Evolutionary conservation across 2,113 vertebrate species (phyloP), one percentile per base, ranked within the genome.

Genomic region (Eolophus roseicapilla): DNA sequence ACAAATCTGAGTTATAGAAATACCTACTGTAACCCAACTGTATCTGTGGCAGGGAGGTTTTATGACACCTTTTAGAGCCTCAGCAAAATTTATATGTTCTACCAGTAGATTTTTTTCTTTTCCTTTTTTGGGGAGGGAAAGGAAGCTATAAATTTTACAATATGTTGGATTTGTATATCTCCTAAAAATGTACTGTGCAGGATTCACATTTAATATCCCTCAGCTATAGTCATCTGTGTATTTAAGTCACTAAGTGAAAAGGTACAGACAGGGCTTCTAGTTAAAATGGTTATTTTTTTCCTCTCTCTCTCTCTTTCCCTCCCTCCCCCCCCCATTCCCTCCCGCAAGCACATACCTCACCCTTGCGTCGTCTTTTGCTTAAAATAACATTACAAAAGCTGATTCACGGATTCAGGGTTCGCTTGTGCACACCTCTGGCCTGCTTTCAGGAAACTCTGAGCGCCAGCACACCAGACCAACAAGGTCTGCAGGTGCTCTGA

Each of bases 21-120:
- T 88, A 90, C 93, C 90, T 97, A 91, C 96, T 95, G 92, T 94
- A 96, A 96, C 60, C 96, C 96, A 97, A 97, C 95, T 95, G 84
- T 97, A 95, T 97, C 97, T 96, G 74, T 88, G 94, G 93, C 96
- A 98, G 92, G 93, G 92, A 96, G 95, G 62, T 96, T 98, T 98
- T 98, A 98, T 97, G 95, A 93, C 96, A 97, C 87, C 92, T 97
- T 98, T 98, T 97, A 97, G 96, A 97, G 95, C 94, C 97, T 94
- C 94, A 93, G 96, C 80, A 95, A 96, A 97, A 98, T 98, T 97
- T 98, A 97, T 98, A 96, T 89, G 84, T 97, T 97, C 93, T 92
- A 95, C 90, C 65, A 94, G 90, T 92, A 95, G 95, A 79, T 90
- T 94, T 97, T 97, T 79, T 78, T 24, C 12, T 52, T 62, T 57